A percentile compares a stretch with the other conserved stretches of the same genome.
These are phyloP conservation scores for Corbicula japonica DNA, from an alignment of 2,888 invertebrate genomes.

Conservation along the genomic window DNA sequence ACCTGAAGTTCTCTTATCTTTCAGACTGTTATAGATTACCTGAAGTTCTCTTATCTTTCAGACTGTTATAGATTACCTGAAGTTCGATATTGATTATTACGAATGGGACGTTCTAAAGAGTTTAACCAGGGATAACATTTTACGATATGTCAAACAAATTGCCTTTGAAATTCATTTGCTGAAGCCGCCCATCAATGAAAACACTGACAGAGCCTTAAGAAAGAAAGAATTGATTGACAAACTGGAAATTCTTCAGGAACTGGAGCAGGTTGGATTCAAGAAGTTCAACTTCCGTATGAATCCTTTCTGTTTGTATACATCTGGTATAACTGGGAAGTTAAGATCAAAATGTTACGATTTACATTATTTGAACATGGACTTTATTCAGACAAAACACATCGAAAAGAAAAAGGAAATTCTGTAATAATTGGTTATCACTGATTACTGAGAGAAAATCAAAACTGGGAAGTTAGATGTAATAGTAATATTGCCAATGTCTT, in stretches of 20 bases:
- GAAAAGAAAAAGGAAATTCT: too few relatives aligned
- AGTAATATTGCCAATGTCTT: too few relatives aligned
- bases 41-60: slow-evolving; percentile 73
- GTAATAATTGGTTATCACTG: too few relatives aligned
- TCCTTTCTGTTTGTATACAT: slow-evolving; percentile 76
- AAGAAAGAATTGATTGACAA: slow-evolving; percentile 74
- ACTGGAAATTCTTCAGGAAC: slow-evolving; percentile 69
- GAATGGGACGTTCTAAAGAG: slow-evolving; percentile 83
- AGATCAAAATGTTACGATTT: slow-evolving; percentile 79
- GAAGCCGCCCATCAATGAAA: slow-evolving; percentile 58
- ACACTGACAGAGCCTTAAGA: slow-evolving; percentile 51
- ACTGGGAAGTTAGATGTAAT: too few relatives aligned
- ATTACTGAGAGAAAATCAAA: too few relatives aligned
- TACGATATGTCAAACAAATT: slow-evolving; percentile 79
- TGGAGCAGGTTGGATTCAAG: slow-evolving; percentile 74
- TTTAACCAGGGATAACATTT: slow-evolving; percentile 66
- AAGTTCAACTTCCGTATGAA: slow-evolving; percentile 80
- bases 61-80: slow-evolving; percentile 84
- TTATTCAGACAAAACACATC: slow-evolving; percentile 60
- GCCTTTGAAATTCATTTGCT: slow-evolving; percentile 80
- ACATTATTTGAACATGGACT: slow-evolving; percentile 79
- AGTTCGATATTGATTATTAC: slow-evolving; percentile 86
- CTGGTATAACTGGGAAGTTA: slow-evolving; percentile 52
- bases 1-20: too few relatives aligned
- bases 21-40: too few relatives aligned